phyloP scores from a whole-genome alignment of 2,888 invertebrate species.

The Sesia bembeciformis region DNA sequence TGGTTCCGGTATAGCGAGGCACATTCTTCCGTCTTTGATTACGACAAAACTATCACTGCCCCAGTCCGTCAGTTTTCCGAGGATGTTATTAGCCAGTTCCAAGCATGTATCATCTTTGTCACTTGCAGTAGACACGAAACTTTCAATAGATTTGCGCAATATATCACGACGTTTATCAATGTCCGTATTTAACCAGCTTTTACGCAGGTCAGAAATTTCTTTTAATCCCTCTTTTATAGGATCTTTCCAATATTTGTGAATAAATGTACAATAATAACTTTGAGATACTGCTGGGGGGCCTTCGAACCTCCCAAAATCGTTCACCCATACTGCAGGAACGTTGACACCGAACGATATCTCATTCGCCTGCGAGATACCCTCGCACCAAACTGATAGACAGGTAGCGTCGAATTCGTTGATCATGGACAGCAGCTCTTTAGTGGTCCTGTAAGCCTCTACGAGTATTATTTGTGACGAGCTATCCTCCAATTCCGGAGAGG shows the following conservation, averaged over 20 bases:
- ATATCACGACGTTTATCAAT: too few relatives aligned
- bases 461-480: constrained; percentile 4
- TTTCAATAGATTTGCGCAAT: too few relatives aligned
- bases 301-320: not conserved
- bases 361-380: constrained; percentile 29
- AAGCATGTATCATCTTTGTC: too few relatives aligned
- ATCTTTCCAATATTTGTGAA: too few relatives aligned
- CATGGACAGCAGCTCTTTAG: constrained; percentile 33
- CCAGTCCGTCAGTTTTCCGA: too few relatives aligned
- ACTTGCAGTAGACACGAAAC: too few relatives aligned
- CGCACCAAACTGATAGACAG: constrained; percentile 38
- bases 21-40: not conserved
- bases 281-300: not conserved
- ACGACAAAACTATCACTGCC: not conserved
- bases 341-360: constrained; percentile 25
- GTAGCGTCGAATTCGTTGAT: constrained; percentile 12
- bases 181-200: too few relatives aligned
- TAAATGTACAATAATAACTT: too few relatives aligned
- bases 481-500: constrained; percentile 1
- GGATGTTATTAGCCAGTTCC: too few relatives aligned
- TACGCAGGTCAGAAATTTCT: too few relatives aligned
- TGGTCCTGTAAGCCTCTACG: constrained; percentile 40
- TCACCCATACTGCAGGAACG: not conserved
- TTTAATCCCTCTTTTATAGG: too few relatives aligned
- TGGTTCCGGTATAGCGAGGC: not conserved